Base-by-base conservation (phyloP, 2,888 invertebrate species). In the Phasia obesa region DNA sequence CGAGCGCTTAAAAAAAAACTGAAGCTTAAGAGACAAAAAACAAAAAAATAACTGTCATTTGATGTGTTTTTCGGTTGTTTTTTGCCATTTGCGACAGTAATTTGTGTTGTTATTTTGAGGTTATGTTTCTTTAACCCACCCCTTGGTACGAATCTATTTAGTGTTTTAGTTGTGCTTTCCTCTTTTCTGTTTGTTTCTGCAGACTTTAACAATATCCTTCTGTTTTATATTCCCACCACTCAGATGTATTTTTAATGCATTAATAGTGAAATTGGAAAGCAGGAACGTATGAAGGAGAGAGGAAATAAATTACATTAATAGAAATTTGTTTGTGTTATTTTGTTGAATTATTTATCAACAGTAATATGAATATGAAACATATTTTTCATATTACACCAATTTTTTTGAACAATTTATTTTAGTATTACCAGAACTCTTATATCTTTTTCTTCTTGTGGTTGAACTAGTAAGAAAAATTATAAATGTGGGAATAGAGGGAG, bases 91-190 rank as follows among this genome's bases (percentile, higher is more conserved):
- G 64, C 35, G 74, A 80, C 67, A 65, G 79, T 79, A 81, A 81
- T 76, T 64, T 75, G 64, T 65, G 70, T 70, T 67, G 64, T 83
- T 78, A 11, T 78, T 70, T 55, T 83, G 79, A 79, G 83, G 83
- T 79, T 76, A 83, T 76, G 75, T 83, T 76, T n/a, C 67, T 57
- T 67, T 60, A 71, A 23, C 59, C 75, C 71, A 71, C 55, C 83
- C 71, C 71, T 31, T 74, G 44, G 27, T n/a, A 55, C 2, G 4
- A 65, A n/a, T 19, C 35, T 59, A 35, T 71, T 76, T 73, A 57
- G 49, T 49, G 38, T 42, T 21, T n/a, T 47, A 65, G 4, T 17
- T 73, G 51, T 74, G 51, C 17, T 64, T 53, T 4, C 23, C n/a
- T 17, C 7, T 70, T 64, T 51, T 35, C 19, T 57, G 38, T 64